Conservation (phyloP, 2,888 invertebrate species). For the Rhabditophanes sp. region DNA sequence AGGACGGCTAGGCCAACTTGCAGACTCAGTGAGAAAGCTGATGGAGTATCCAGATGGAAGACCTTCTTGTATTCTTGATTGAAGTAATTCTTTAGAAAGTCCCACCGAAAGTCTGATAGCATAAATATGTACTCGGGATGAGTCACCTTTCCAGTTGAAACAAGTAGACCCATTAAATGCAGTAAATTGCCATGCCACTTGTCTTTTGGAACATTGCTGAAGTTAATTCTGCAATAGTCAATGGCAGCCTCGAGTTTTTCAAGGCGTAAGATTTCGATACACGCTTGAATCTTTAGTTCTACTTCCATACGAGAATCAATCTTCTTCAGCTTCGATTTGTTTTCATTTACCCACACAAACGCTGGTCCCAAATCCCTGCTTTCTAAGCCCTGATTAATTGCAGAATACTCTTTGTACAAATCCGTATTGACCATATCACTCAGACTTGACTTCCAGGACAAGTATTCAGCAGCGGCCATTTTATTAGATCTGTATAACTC, state of each 20-base stretch:
- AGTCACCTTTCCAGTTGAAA: slow-evolving; percentile 10
- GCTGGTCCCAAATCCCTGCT: slow-evolving; percentile 14
- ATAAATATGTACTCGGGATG: slow-evolving; percentile 7
- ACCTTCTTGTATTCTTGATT: slow-evolving; percentile 79
- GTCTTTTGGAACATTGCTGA: neutral
- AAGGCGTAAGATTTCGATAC: slow-evolving; percentile 67
- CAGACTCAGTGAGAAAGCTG: slow-evolving; percentile 74
- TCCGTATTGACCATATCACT: slow-evolving; percentile 29
- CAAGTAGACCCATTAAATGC: too few species aligned
- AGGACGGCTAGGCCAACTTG: slow-evolving; percentile 78
- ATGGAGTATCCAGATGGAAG: slow-evolving; percentile 70
- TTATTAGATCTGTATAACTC: slow-evolving; percentile 72
- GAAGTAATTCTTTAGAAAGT: slow-evolving; percentile 69
- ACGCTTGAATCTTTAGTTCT: slow-evolving; percentile 57
- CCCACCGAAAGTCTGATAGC: slow-evolving; percentile 59
- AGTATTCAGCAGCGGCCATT: slow-evolving; percentile 74
- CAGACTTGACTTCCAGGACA: slow-evolving; percentile 60
- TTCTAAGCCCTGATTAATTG: slow-evolving; percentile 18
- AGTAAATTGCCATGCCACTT: slow-evolving; percentile 3
- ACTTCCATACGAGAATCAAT: slow-evolving; percentile 73
- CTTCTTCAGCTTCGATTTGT: slow-evolving; percentile 46
- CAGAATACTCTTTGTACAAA: slow-evolving; percentile 21
- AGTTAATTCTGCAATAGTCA: slow-evolving; percentile 45
- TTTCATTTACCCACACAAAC: slow-evolving; percentile 50
- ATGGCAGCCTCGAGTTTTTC: slow-evolving; percentile 78